Evolutionary conservation across 1,140 invertebrate genomes (phyloP).

Genomic region (Drosophila santomea): DNA sequence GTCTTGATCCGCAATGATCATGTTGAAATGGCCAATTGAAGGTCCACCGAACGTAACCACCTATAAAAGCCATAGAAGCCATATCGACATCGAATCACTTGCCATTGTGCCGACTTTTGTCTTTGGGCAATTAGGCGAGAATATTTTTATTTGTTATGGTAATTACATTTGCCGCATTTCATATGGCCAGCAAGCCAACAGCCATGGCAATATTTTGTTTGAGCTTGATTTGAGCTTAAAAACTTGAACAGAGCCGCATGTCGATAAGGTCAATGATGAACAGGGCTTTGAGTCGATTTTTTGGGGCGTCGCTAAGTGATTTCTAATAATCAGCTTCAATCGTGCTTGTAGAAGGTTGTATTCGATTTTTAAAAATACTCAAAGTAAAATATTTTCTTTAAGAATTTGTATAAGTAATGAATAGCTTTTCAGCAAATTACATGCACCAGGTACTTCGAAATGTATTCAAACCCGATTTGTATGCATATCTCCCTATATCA

Average conservation of each 20-base stretch:
- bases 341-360: conserved; percentile 13
- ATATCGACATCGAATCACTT: conserved; percentile 11
- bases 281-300: conserved; percentile 19
- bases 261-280: conserved; percentile 65
- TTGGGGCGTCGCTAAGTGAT: conserved; percentile 53
- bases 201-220: conserved; percentile 31
- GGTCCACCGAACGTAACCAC: conserved; percentile 27
- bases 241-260: conserved; percentile 31
- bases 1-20: conserved; percentile 33
- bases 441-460: neutral
- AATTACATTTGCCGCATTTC: conserved; percentile 59
- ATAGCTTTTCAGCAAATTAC: too few relatives aligned
- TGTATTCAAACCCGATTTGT: neutral
- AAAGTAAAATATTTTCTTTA: too few relatives aligned
- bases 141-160: conserved; percentile 75
- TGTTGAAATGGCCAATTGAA: conserved; percentile 62
- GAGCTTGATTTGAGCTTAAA: conserved; percentile 52
- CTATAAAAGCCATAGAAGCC: conserved; percentile 3
- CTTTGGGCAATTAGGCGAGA: conserved; percentile 61
- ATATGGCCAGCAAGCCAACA: conserved; percentile 31
- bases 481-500: neutral
- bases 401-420: too few relatives aligned
- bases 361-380: neutral
- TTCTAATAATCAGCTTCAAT: conserved; percentile 35
- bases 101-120: conserved; percentile 47